These are phyloP conservation scores for Ictalurus punctatus DNA, from an alignment of 2,113 vertebrate genomes.

Conservation along the genomic window DNA sequence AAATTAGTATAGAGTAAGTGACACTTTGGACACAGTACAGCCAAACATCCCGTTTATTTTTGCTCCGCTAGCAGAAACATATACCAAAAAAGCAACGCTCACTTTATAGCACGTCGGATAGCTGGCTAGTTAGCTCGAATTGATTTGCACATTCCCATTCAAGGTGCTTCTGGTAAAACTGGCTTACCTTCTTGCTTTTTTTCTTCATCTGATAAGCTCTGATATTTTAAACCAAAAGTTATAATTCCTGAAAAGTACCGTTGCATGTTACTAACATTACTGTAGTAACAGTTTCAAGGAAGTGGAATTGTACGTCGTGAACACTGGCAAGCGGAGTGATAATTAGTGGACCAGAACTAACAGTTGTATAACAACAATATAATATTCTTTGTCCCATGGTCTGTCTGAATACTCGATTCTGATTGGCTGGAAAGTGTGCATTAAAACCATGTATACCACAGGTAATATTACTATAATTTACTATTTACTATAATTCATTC, in stretches of 20 bases:
- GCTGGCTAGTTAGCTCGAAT: neutral
- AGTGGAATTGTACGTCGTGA: neutral
- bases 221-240: neutral
- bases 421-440: no score
- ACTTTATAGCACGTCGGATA: neutral
- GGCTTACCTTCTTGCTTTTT: neutral
- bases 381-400: neutral
- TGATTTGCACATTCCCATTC: neutral
- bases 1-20: neutral
- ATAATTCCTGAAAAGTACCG: neutral
- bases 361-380: neutral
- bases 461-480: no score
- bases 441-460: no score
- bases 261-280: neutral
- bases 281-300: neutral
- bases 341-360: neutral
- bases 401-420: no score
- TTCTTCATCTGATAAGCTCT: neutral
- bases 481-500: no score
- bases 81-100: neutral
- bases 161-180: neutral
- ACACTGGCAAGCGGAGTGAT: neutral
- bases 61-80: neutral
- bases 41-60: neutral
- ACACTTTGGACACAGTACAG: neutral